These are phyloP conservation scores for Rynchops niger DNA, from an alignment of 2,113 vertebrate genomes.

Conservation along the genomic window DNA sequence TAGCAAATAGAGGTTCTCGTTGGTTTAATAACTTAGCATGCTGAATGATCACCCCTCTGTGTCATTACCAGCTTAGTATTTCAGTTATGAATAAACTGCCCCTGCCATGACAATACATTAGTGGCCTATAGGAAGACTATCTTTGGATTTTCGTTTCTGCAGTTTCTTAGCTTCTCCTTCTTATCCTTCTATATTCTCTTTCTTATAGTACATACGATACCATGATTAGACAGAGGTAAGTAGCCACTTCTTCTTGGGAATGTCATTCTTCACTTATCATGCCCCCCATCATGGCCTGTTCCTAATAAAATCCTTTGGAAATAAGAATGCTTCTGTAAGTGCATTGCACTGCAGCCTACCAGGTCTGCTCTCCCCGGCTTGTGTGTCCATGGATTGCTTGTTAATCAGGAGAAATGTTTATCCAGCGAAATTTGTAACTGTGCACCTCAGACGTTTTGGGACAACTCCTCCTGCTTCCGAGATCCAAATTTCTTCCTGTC, in stretches of 20 bases:
- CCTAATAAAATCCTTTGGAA: background rate
- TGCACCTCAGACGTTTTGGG: background rate
- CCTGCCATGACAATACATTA: background rate
- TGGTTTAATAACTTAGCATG: background rate
- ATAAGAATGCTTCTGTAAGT: background rate
- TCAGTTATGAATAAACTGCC: background rate
- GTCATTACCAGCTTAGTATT: background rate
- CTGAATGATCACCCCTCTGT: accelerated
- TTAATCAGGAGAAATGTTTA: background rate
- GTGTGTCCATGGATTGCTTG: background rate
- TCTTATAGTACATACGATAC: accelerated
- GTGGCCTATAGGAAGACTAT: background rate
- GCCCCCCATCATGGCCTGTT: accelerated
- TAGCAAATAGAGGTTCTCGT: background rate
- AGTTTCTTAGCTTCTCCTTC: background rate
- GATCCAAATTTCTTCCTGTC: background rate
- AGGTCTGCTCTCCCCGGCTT: background rate
- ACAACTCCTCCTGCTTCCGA: background rate
- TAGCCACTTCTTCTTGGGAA: background rate
- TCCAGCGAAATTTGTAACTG: background rate
- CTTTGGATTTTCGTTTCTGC: background rate
- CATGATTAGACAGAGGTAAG: background rate
- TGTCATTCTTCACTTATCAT: background rate
- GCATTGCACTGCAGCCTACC: background rate
- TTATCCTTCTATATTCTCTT: background rate